Conservation (phyloP, 2,797 vertebrate genomes). For the Heterohyrax brucei region DNA sequence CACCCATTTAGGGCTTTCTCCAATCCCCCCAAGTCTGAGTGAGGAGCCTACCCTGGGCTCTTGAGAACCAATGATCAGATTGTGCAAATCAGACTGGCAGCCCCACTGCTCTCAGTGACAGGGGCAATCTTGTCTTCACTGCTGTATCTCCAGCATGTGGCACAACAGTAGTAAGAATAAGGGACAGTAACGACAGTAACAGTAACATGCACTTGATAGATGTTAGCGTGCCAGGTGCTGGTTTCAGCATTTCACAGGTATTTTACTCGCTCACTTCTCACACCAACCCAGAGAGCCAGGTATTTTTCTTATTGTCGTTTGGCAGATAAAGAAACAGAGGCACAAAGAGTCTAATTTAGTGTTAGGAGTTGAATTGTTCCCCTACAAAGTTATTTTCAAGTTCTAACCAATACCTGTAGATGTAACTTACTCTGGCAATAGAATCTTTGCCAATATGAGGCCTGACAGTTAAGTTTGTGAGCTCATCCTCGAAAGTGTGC, state of each 20-base stretch:
- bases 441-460: background rate
- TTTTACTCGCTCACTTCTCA: background rate
- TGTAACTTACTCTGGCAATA: background rate
- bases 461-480: too few species aligned
- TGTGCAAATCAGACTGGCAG: background rate
- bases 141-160: background rate
- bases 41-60: background rate
- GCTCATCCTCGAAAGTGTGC: too few species aligned
- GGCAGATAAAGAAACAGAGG: background rate
- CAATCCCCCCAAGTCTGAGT: background rate
- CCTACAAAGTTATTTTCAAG: background rate
- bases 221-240: fast-evolving
- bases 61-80: background rate
- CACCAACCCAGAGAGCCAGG: background rate
- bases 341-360: background rate
- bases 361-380: background rate
- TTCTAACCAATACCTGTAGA: background rate
- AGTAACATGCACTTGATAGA: background rate
- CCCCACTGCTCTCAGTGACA: background rate
- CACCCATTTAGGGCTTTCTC: background rate
- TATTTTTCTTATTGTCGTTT: background rate
- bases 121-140: background rate
- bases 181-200: background rate
- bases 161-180: background rate
- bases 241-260: background rate